These are phyloP conservation scores for Hipparchia sbordonii DNA, from an alignment of 2,888 invertebrate genomes.

Conservation along the genomic window DNA sequence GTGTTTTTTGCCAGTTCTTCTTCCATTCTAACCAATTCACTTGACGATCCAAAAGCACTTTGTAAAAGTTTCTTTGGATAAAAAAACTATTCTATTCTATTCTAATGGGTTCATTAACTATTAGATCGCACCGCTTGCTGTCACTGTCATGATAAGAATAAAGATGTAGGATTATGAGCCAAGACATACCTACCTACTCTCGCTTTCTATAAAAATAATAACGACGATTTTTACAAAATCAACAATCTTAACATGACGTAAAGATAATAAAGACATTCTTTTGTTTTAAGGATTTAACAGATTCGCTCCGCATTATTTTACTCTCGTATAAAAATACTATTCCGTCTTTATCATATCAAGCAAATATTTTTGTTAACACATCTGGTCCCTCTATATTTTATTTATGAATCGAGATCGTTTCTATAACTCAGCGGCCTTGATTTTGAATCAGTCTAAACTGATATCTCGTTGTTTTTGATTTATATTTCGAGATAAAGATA, in stretches of 20 bases:
- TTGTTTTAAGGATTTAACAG: slow-evolving; percentile 39
- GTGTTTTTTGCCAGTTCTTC: too few relatives aligned
- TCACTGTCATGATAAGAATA: slow-evolving; percentile 49
- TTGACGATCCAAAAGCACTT: too few relatives aligned
- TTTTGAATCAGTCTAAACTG: slow-evolving; percentile 48
- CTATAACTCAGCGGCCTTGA: slow-evolving; percentile 54
- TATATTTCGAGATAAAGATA: slow-evolving; percentile 42
- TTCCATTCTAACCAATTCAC: too few relatives aligned
- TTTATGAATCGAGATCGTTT: slow-evolving; percentile 56
- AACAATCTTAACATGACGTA: not conserved
- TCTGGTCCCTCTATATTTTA: slow-evolving; percentile 58
- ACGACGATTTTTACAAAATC: slow-evolving; percentile 20
- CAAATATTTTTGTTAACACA: slow-evolving; percentile 51
- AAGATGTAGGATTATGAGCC: slow-evolving; percentile 39
- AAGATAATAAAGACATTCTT: slow-evolving; percentile 16
- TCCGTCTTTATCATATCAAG: slow-evolving; percentile 44
- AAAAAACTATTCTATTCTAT: slow-evolving; percentile 2
- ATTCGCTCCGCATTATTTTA: slow-evolving; percentile 52
- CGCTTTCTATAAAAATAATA: slow-evolving; percentile 29
- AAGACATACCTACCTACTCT: not conserved
- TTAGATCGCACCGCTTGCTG: slow-evolving; percentile 44
- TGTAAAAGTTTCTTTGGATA: too few relatives aligned
- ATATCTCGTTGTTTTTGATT: slow-evolving; percentile 45
- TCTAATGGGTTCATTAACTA: slow-evolving; percentile 47
- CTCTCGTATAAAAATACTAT: slow-evolving; percentile 55